Base-by-base conservation (phyloP, 1,140 invertebrate species). In the Helicoverpa armigera region DNA sequence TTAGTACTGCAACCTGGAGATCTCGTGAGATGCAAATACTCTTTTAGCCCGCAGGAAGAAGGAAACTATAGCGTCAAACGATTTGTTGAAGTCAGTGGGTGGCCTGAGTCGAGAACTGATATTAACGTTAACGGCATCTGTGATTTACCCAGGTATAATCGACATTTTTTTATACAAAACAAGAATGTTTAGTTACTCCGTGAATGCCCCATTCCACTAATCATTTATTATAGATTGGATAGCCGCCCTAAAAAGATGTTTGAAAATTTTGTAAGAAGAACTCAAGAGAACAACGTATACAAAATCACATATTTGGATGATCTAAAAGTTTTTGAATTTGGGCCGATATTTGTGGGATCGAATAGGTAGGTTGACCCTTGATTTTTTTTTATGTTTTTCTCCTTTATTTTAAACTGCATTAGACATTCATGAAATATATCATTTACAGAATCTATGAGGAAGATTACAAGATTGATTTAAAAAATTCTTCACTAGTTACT, bases 161-260 rank as follows among this genome's bases (percentile, higher is more conserved):
- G 63, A 5, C 18, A n/a, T 23, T 50, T 18, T 54, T 29, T 48
- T 10, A 3, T 61, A 31, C 14, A 29, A 29, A 5, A 29, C 14
- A 16, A 18, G n/a, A 43, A 43, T 43, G 4, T 29, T 23, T 60
- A 35, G 35, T 7, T 35, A 35, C 23, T 35, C 35, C 35, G 5
- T 43, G 35, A 43, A 9, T 60, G 11, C n/a, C 5, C 16, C 13
- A 54, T n/a, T 54, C 12, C 14, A 54, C n/a, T 58, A 58, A 18
- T 12, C 16, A n/a, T 5, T n/a, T 31, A 16, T 72, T 72, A 29
- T 18, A 94, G 93, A 76, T 84, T 94, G 58, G 93, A 94, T 70
- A 92, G 87, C 75, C 86, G 93, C 18, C 90, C 92, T 0, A 94
- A 94, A 81, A 94, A 94, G 83, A 94, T 94, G 90, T 94, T 94